Base-by-base conservation (phyloP, 2,888 invertebrate species). In the Sinohyriopsis cumingii region DNA sequence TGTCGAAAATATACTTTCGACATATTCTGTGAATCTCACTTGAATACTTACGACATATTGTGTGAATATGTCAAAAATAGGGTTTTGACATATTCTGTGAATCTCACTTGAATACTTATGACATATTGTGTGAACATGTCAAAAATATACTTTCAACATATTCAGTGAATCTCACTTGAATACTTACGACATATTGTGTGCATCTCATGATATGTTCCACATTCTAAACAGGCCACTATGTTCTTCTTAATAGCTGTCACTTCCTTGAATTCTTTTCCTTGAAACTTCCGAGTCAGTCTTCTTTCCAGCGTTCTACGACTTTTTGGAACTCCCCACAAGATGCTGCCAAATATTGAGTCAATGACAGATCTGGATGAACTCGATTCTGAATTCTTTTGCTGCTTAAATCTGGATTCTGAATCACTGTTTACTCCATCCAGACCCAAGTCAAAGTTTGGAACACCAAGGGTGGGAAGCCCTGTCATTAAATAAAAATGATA, bases 131-230 rank as follows among this genome's bases (percentile, higher is more conserved):
- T 33, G 33, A 3, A 33, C n/a, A n/a, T n/a, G n/a, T n/a, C n/a
- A n/a, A n/a, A n/a, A n/a, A n/a, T n/a, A n/a, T n/a, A n/a, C n/a
- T n/a, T n/a, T n/a, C 1, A n/a, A 45, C 22, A 66, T 59, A 63
- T 22, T 45, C 22, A 45, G 62, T 62, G 20, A 24, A 19, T n/a
- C 3, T 28, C 33, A 45, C 45, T 25, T 28, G 1, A 53, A 59
- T 15, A 65, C 83, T 81, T 80, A 96, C 96, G 94, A 90, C 98
- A 98, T 62, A 98, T 91, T 63, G 93, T 92, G 63, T 94, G 93
- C 69, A 92, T 91, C 91, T 96, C 95, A 89, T 96, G 93, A 90
- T 95, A 93, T 89, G 95, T 93, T 0, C 98, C 98, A 91, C 98
- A 98, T 62, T 93, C 93, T 75, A 93, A 91, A 86, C 98, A 98